Base-by-base conservation (phyloP, 2,797 vertebrate genomes). In the Manis pentadactyla region DNA sequence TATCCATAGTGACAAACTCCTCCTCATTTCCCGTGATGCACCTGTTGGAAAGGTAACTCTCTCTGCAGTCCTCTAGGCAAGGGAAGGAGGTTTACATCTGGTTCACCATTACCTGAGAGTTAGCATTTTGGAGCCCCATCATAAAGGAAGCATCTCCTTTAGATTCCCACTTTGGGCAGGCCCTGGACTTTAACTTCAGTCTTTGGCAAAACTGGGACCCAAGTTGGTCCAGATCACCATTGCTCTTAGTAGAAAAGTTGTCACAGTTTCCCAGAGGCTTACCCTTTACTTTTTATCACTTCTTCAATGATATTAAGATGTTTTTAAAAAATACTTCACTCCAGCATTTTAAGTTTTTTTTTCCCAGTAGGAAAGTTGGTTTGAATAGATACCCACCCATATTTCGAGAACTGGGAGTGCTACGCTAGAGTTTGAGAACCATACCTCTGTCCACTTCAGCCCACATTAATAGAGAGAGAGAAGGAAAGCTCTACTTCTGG, bases 291-390 rank as follows among this genome's bases (percentile, higher is more conserved):
- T 61, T 81, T 42, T 77, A 17, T 84, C 25, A 31, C 7, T 4
- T 96, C 51, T 75, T 96, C 57, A 57, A 1, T 94, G n/a, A 66
- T 57, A 64, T 4, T 92, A 59, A 83, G 63, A 46, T 63, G 42
- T 75, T 53, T 25, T 42, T 5, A 0, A 5, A 74, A 86, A 63
- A 23, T 31, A 4, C 64, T 86, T 91, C 39, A 42, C 10, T 37
- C 55, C 17, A 84, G 61, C 77, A 9, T 85, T 68, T 2, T 31
- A 66, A 57, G 25, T 23, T 27, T 23, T 9, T 6, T 61, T 78
- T 71, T 2, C 11, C 5, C 2, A 27, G 0, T 42, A n/a, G 39
- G 31, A 5, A 31, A 12, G 12, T 82, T 88, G 14, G 42, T 74
- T 63, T 34, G 37, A 61, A 19, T 53, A 31, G 37, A 7, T 7